Evolutionary conservation across 2,888 invertebrate genomes (phyloP).

Genomic region (Mylabris sibirica): DNA sequence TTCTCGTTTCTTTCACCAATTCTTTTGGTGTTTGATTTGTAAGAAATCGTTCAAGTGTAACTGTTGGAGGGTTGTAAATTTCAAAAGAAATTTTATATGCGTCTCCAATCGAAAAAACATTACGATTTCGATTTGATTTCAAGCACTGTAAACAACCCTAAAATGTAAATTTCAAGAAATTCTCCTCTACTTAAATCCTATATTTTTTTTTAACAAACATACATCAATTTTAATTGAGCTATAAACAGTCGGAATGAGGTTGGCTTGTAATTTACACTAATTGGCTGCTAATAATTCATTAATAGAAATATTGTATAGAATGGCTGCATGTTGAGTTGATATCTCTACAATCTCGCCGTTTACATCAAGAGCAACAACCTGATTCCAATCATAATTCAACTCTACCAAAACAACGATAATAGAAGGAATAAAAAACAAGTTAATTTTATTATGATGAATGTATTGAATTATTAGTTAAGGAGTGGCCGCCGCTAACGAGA

Average conservation of each 20-base stretch:
- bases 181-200: neutral
- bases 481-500: constrained; percentile 27
- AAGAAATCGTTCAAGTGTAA: constrained; percentile 36
- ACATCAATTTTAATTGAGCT: constrained; percentile 30
- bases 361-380: constrained; percentile 25
- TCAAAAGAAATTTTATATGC: constrained; percentile 31
- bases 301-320: constrained; percentile 16
- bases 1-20: constrained; percentile 20
- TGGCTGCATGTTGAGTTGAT: constrained; percentile 2
- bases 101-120: constrained; percentile 17
- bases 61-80: constrained; percentile 31
- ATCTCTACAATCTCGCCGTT: constrained; percentile 6
- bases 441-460: constrained; percentile 24
- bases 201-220: neutral
- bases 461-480: constrained; percentile 31
- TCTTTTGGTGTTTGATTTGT: constrained; percentile 38
- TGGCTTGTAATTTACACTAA: constrained; percentile 35
- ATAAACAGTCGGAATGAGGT: constrained; percentile 26
- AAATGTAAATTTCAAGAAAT: neutral
- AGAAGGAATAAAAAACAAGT: neutral
- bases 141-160: neutral
- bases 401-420: neutral
- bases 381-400: constrained; percentile 7
- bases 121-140: constrained; percentile 6
- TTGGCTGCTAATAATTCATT: constrained; percentile 36